Percentiles rank a stretch among this genome's conserved stretches.
These are phyloP conservation scores for Leucozona laternaria DNA, from an alignment of 2,888 invertebrate genomes.

Conservation along the genomic window DNA sequence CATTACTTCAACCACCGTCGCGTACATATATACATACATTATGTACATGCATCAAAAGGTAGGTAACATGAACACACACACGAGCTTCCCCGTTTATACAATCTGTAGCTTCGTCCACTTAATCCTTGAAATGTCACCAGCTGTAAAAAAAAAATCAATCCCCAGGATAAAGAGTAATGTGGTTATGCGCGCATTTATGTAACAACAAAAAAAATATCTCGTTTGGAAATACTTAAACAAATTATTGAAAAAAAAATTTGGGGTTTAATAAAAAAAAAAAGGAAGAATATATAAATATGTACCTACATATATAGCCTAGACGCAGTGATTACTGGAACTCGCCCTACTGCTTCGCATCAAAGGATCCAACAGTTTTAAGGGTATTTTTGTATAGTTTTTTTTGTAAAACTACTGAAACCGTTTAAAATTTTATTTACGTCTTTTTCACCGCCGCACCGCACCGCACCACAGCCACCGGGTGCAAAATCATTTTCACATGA, in stretches of 20 bases:
- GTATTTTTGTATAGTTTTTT: neutral
- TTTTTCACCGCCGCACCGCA: neutral
- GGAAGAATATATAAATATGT: no score
- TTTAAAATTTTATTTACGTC: constrained; percentile 21
- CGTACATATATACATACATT: neutral
- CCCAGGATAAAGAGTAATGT: constrained; percentile 51
- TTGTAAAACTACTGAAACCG: neutral
- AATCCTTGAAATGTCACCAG: constrained; percentile 61
- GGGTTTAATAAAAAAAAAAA: constrained; percentile 7
- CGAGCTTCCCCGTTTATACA: neutral
- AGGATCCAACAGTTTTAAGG: neutral
- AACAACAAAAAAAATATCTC: constrained; percentile 12
- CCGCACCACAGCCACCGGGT: neutral
- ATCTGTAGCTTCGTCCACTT: constrained; percentile 33
- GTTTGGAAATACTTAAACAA: constrained; percentile 29
- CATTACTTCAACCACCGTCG: constrained; percentile 12
- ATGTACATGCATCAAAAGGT: neutral
- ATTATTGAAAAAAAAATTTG: constrained; percentile 8
- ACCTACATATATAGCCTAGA: neutral
- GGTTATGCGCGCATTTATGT: constrained; percentile 20
- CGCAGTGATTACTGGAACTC: constrained; percentile 33
- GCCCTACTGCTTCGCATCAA: neutral
- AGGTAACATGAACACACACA: neutral
- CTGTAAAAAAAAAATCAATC: constrained; percentile 57
- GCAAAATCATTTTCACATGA: constrained; percentile 39